phyloP scores from a whole-genome alignment of 35 echinoderm and acorn worm genomes.

The Eucidaris tribuloides region DNA sequence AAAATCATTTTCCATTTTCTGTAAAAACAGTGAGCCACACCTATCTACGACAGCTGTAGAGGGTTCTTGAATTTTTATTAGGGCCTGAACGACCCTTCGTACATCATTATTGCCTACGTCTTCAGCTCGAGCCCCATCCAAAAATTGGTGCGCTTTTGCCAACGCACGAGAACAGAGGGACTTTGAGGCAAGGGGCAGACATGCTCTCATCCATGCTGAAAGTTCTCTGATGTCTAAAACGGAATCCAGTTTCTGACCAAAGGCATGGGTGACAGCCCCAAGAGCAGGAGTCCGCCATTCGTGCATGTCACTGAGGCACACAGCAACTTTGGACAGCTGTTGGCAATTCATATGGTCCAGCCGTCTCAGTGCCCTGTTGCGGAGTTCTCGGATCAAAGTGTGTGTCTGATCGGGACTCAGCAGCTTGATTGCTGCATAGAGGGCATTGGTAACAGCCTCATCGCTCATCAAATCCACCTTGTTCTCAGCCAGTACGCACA shows the following conservation, averaged over 20 bases:
- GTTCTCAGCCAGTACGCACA: conserved; percentile 78
- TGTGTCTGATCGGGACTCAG: conserved; percentile 20
- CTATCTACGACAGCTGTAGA: conserved; percentile 29
- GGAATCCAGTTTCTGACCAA: conserved; percentile 32
- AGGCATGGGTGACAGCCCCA: conserved; percentile 35
- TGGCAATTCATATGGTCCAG: conserved; percentile 27
- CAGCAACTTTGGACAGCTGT: conserved; percentile 76
- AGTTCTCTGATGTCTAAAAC: conserved; percentile 64
- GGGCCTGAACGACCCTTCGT: conserved; percentile 44
- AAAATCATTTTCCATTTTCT: conserved; percentile 20
- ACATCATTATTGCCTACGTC: conserved; percentile 40
- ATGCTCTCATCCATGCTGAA: conserved; percentile 58
- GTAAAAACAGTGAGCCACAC: conserved; percentile 35
- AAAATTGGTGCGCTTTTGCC: conserved; percentile 29
- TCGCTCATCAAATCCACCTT: conserved; percentile 47
- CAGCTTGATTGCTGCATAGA: conserved; percentile 63
- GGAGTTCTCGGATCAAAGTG: conserved; percentile 53
- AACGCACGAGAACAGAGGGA: conserved; percentile 25
- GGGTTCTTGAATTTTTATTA: conserved; percentile 1
- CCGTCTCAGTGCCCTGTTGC: conserved; percentile 30
- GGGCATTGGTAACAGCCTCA: conserved; percentile 35
- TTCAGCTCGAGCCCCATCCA: background rate
- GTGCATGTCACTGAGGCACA: conserved; percentile 44
- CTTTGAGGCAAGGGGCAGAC: conserved; percentile 25
- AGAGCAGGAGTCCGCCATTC: conserved; percentile 26